Evolutionary conservation across 1,140 invertebrate species (phyloP), one percentile per base, ranked within the genome.

Genomic region (Lepidurus arcticus): DNA sequence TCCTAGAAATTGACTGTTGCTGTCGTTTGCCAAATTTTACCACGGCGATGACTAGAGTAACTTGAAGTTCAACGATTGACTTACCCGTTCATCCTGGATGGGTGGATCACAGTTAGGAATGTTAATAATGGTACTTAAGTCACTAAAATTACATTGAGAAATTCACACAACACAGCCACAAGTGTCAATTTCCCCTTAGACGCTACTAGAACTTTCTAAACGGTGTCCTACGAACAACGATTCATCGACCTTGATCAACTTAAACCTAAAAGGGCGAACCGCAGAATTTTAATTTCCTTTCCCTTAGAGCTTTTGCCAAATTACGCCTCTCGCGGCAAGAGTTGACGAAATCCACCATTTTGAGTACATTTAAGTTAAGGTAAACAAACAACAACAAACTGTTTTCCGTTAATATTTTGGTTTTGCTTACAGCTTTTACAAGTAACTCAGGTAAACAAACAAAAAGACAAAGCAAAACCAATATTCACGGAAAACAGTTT

Each of bases 141-240:
- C 53, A 65, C 53, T n/a, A 65, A 65, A n/a, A n/a, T 65, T 65
- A 65, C 53, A 65, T 65, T n/a, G 53, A 65, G 53, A 65, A 65
- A 65, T 65, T 13, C 53, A 65, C 53, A 65, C 16, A 65, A 65
- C 13, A 65, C 53, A 65, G 53, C 53, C 53, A 65, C 53, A 65
- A 65, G 53, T 65, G 53, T 9, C 53, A 65, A 65, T 65, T 65
- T 65, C 53, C 21, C 13, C 21, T 65, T 7, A 65, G 53, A 65
- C 8, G 9, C 53, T 65, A 7, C 16, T 6, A 11, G 53, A 21
- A 65, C 3, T 7, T 11, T 13, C 53, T 65, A 65, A 65, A 7
- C 53, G 53, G 53, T 21, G n/a, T n/a, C 16, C 9, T 16, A 7
- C 13, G 53, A 65, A 16, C n/a, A 65, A 8, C 16, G 9, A 16